phyloP scores from a whole-genome alignment of 2,797 vertebrate species.

The Tiaroga cobitis region DNA sequence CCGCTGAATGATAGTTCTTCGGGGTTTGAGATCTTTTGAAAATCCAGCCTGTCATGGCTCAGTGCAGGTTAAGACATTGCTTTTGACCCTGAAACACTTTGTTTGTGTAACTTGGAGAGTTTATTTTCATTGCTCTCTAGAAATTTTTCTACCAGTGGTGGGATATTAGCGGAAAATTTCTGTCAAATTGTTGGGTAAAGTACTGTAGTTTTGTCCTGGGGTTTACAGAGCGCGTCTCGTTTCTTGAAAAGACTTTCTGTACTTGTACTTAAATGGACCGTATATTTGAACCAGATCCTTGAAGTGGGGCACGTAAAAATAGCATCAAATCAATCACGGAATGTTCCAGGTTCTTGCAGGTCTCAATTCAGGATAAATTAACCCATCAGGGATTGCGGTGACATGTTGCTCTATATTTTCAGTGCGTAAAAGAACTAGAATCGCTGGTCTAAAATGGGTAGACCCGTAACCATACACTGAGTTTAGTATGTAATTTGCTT shows the following conservation, averaged over 20 bases:
- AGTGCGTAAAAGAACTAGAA: slow-evolving; percentile 23
- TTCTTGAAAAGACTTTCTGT: slow-evolving; percentile 56
- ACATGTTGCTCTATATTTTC: slow-evolving; percentile 60
- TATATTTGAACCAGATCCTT: slow-evolving; percentile 71
- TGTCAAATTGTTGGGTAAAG: slow-evolving; percentile 39
- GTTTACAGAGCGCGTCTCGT: slow-evolving; percentile 54
- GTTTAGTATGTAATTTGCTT: slow-evolving; percentile 27
- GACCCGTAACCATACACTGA: not conserved
- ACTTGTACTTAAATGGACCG: slow-evolving; percentile 57
- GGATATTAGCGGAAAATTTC: slow-evolving; percentile 26
- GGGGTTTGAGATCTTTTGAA: not conserved
- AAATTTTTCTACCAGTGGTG: slow-evolving; percentile 40
- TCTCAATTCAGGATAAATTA: slow-evolving; percentile 78
- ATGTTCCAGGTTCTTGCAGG: slow-evolving; percentile 70
- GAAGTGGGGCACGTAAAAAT: slow-evolving; percentile 84
- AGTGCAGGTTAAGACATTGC: slow-evolving; percentile 4
- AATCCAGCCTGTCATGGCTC: not conserved
- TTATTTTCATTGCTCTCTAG: slow-evolving; percentile 48
- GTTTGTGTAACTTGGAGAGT: slow-evolving; percentile 24
- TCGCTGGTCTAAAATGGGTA: slow-evolving; percentile 48
- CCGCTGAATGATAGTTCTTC: slow-evolving; percentile 7
- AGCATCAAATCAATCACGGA: slow-evolving; percentile 81
- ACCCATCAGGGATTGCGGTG: slow-evolving; percentile 72
- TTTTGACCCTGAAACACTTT: slow-evolving; percentile 14
- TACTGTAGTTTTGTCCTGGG: slow-evolving; percentile 40